Base-by-base conservation (phyloP, 2,888 invertebrate genomes). In the Metalampra italica region DNA sequence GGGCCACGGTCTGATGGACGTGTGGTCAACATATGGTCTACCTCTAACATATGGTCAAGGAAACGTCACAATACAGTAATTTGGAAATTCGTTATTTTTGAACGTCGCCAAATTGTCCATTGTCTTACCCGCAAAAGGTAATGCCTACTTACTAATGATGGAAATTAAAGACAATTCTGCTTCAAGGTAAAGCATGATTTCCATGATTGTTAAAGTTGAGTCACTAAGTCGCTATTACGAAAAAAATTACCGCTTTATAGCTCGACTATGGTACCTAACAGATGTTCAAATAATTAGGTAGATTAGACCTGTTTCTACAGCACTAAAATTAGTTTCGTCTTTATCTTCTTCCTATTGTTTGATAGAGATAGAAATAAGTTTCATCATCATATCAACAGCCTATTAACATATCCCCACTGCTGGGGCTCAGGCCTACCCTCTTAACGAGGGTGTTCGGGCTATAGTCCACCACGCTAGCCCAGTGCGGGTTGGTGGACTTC, bases 1-100 rank as follows among this genome's bases (percentile, higher is more conserved):
- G 45, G 49, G 53, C 49, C 50, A 57, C 50, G 55, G 52, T 55
- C 49, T 47, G 54, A 36, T 50, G 52, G 50, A 39, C 47, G 52
- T 46, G 54, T 51, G 47, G 46, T 40, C 51, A 45, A 51, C 53
- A 53, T 49, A 49, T 50, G 51, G 52, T 15, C 40, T 36, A 49
- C 12, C 50, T 15, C 40, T 36, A 49, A 12, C 50, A 46, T 43
- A 50, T 49, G 49, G 50, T 14, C 38, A 38, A 34, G n/a, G 29
- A 42, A 12, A 29, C 14, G 9, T 13, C 34, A 43, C 45, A 45
- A 45, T 45, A 22, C 38, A 38, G 29, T 9, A 13, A 36, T 43
- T 15, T 12, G 9, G 15, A 30, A 15, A 36, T 29, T 29, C 13
- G 9, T 38, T 36, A 38, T 15, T 45, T 45, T 34, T 44, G 7